Percentiles rank a stretch among this genome's conserved stretches.
Conservation (phyloP, 2,888 invertebrate genomes). For the Carterocephalus palaemon region DNA sequence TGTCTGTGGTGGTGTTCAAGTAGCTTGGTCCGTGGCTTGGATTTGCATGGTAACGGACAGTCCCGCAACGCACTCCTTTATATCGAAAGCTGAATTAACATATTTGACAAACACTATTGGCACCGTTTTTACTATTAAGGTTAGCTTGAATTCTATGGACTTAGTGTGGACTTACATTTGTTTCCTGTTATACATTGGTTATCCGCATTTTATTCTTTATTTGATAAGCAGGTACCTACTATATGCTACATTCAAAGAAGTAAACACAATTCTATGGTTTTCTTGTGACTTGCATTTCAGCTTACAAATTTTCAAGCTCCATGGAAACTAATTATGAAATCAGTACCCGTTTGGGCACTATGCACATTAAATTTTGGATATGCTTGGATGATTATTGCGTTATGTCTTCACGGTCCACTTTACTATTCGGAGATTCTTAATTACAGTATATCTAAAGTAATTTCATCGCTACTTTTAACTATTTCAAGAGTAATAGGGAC, state of each 20-base stretch:
- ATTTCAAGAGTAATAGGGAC: no score
- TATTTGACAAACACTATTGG: constrained; percentile 80
- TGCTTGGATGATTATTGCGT: constrained; percentile 67
- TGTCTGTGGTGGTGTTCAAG: constrained; percentile 74
- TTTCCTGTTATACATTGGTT: background rate
- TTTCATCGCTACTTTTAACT: background rate
- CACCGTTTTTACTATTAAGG: constrained; percentile 63
- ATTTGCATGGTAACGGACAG: constrained; percentile 79
- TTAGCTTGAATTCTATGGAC: constrained; percentile 31
- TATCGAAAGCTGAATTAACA: constrained; percentile 78
- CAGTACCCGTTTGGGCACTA: constrained; percentile 63
- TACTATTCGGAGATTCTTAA: constrained; percentile 54
- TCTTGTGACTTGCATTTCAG: constrained; percentile 43
- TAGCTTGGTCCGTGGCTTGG: constrained; percentile 78
- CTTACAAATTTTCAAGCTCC: constrained; percentile 60
- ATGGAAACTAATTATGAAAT: constrained; percentile 60
- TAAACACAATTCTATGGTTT: background rate
- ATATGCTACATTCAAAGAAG: background rate
- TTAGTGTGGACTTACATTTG: background rate
- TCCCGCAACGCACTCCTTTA: constrained; percentile 80
- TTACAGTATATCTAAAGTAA: constrained; percentile 58
- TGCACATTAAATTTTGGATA: constrained; percentile 68
- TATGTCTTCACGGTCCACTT: constrained; percentile 63
- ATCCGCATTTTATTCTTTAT: no score
- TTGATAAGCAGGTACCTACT: background rate